phyloP scores from a whole-genome alignment of 2,113 vertebrate genomes.

The Centropus unirufus region DNA sequence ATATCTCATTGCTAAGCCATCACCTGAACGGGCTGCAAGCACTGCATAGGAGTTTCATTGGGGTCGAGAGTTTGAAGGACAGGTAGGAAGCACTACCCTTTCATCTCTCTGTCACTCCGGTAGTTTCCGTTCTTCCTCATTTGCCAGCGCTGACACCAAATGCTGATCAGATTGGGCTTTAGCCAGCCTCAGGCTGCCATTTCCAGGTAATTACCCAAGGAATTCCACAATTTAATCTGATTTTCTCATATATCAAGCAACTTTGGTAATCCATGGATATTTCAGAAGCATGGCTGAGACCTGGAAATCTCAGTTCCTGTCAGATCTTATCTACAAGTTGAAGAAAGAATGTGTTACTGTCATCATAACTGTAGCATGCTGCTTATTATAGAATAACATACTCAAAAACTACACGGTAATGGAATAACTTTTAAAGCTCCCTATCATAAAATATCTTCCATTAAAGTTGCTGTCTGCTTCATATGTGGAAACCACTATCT shows the following conservation, averaged over 20 bases:
- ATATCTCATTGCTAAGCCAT: fast-evolving
- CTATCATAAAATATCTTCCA: neutral
- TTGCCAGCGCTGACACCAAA: neutral
- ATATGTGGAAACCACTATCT: neutral
- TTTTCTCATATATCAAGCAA: neutral
- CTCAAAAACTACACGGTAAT: neutral
- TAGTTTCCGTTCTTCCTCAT: neutral
- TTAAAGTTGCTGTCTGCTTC: neutral
- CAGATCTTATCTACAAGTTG: neutral
- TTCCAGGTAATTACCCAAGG: constrained; percentile 14
- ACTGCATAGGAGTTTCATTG: neutral
- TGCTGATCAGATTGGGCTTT: neutral
- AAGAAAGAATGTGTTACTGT: neutral
- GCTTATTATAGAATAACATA: neutral
- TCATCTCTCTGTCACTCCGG: neutral
- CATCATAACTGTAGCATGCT: neutral
- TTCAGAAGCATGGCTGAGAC: neutral
- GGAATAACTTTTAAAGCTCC: neutral
- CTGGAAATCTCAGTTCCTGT: neutral
- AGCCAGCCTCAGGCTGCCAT: neutral
- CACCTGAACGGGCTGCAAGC: neutral
- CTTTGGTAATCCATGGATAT: neutral
- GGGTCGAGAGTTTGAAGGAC: neutral
- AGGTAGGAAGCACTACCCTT: neutral
- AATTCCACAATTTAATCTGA: neutral